Conservation (phyloP, 2,797 vertebrate species). For the Phaenicophaeus curvirostris region DNA sequence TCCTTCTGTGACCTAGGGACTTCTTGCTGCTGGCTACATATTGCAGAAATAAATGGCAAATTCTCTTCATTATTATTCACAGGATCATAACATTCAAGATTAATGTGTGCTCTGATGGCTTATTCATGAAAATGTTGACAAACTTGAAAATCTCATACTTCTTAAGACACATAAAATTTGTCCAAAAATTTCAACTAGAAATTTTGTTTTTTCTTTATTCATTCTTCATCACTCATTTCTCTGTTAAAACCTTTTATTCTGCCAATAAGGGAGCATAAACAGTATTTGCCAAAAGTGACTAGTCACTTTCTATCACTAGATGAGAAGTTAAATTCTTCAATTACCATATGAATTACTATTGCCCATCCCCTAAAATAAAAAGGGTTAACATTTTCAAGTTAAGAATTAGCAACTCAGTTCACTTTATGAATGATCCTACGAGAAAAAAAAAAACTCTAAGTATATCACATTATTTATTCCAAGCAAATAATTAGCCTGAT, state of each 20-base stretch:
- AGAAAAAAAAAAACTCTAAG: background rate
- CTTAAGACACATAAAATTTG: background rate
- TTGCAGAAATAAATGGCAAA: conserved; percentile 18
- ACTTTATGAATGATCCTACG: background rate
- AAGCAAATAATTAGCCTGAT: background rate
- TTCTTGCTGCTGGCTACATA: background rate
- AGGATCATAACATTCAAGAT: conserved; percentile 8
- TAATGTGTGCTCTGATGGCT: background rate
- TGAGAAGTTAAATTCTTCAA: background rate
- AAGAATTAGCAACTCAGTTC: background rate
- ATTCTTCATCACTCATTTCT: background rate
- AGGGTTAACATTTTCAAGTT: background rate
- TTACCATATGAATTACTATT: background rate
- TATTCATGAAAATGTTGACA: background rate
- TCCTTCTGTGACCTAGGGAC: background rate
- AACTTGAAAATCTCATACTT: background rate
- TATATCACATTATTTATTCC: background rate
- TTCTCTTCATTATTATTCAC: conserved; percentile 37
- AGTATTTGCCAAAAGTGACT: background rate
- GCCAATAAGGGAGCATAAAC: background rate
- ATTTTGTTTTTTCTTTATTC: background rate
- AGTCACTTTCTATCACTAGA: background rate
- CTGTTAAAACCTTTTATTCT: background rate
- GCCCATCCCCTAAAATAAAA: background rate
- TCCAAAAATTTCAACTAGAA: background rate